Percentiles rank a stretch among this genome's conserved stretches.
These are phyloP conservation scores for Ceuthmochares aereus DNA, from an alignment of 2,113 vertebrate genomes.

Conservation along the genomic window DNA sequence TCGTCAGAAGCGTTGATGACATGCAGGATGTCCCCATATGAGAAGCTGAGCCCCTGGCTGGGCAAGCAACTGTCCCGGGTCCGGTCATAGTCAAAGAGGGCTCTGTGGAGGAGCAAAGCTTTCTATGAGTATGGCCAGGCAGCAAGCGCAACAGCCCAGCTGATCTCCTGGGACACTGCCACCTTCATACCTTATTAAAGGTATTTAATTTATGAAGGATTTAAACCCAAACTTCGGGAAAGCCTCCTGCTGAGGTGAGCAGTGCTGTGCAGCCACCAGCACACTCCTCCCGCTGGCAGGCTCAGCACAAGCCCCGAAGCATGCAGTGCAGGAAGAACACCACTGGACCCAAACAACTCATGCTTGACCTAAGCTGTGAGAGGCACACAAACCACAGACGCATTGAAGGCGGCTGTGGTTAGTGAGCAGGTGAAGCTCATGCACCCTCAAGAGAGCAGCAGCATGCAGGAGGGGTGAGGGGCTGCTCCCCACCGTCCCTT, in stretches of 20 bases:
- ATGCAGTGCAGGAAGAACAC: background rate
- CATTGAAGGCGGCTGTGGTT: fast-evolving
- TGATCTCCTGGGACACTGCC: background rate
- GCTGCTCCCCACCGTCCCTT: background rate
- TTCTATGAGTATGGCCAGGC: background rate
- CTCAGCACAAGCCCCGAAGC: background rate
- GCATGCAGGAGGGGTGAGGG: fast-evolving
- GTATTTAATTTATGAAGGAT: too few species aligned
- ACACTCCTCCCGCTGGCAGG: fast-evolving
- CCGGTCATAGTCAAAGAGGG: slow-evolving; percentile 97
- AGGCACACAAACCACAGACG: fast-evolving
- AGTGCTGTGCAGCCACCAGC: background rate
- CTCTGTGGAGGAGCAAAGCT: slow-evolving; percentile 74
- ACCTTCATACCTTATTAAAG: background rate
- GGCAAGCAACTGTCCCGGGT: slow-evolving; percentile 97
- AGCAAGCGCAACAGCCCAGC: background rate
- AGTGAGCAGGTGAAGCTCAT: background rate
- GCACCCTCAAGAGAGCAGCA: background rate
- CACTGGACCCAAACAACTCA: background rate
- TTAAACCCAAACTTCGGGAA: background rate
- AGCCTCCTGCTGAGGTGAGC: background rate
- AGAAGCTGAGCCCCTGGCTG: slow-evolving; percentile 98
- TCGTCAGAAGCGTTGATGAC: slow-evolving; percentile 98
- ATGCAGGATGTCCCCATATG: slow-evolving; percentile 96
- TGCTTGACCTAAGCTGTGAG: background rate